Percentiles rank a stretch among this genome's conserved stretches.
phyloP scores from a whole-genome alignment of 2,888 invertebrate genomes.

The Perizoma affinitatum region DNA sequence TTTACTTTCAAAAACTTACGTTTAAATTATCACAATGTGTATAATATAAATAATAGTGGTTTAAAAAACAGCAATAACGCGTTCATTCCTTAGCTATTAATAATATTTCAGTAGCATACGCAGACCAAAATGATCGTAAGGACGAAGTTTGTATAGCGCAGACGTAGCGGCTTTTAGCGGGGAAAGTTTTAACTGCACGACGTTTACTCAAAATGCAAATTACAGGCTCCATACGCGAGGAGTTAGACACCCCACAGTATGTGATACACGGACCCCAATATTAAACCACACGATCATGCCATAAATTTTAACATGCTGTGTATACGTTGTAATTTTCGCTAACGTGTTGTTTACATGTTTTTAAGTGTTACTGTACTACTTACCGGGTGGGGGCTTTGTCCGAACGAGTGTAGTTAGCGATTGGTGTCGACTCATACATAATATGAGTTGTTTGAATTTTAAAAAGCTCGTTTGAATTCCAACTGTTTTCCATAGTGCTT shows the following conservation, averaged over 20 bases:
- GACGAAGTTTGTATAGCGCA: conserved; percentile 63
- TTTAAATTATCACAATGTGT: no score
- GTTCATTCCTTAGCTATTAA: conserved; percentile 40
- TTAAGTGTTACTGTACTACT: conserved; percentile 49
- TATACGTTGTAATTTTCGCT: conserved; percentile 67
- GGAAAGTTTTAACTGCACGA: conserved; percentile 74
- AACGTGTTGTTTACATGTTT: conserved; percentile 66
- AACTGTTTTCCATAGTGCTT: no score
- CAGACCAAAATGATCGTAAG: conserved; percentile 54
- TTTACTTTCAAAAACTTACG: no score
- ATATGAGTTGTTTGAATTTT: conserved; percentile 16
- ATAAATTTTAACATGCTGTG: conserved; percentile 71
- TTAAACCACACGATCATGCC: conserved; percentile 76
- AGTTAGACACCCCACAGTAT: conserved; percentile 65
- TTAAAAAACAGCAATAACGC: conserved; percentile 15
- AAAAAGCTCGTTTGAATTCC: conserved; percentile 5
- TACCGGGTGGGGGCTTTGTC: conserved; percentile 26
- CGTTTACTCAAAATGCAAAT: conserved; percentile 81
- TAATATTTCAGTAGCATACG: conserved; percentile 47
- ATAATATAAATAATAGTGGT: background rate
- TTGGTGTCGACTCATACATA: conserved; percentile 12
- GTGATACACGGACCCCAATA: conserved; percentile 77
- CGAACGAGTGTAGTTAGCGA: conserved; percentile 9
- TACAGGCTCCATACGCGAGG: conserved; percentile 70
- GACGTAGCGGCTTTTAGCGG: conserved; percentile 67